These are phyloP conservation scores for Helicolenus hilgendorfi DNA, from an alignment of 2,797 vertebrate genomes.

Conservation along the genomic window DNA sequence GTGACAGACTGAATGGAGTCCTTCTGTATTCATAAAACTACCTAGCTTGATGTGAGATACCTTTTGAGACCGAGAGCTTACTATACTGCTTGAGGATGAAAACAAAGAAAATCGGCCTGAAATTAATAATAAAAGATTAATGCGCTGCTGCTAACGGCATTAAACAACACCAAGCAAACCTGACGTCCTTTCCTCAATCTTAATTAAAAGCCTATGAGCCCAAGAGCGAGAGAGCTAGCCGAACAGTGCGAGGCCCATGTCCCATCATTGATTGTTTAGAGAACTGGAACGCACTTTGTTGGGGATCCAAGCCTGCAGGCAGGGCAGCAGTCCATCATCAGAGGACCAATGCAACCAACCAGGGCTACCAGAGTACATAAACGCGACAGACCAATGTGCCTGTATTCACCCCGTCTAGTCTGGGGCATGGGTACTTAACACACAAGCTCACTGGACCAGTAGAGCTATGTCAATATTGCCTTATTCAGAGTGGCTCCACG, in stretches of 20 bases:
- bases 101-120: neutral
- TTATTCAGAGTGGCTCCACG: slow-evolving; percentile 61
- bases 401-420: slow-evolving; percentile 60
- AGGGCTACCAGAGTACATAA: slow-evolving; percentile 22
- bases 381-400: slow-evolving; percentile 47
- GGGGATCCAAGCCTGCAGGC: slow-evolving; percentile 45
- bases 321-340: slow-evolving; percentile 71
- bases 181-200: slow-evolving; percentile 17
- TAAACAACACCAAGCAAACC: slow-evolving; percentile 17
- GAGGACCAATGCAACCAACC: slow-evolving; percentile 65
- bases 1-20: slow-evolving; percentile 48
- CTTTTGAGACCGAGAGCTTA: slow-evolving; percentile 21
- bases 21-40: slow-evolving; percentile 60
- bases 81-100: neutral
- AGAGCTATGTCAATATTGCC: slow-evolving; percentile 81
- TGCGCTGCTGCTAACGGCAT: neutral
- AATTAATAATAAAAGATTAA: neutral
- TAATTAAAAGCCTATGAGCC: slow-evolving; percentile 14
- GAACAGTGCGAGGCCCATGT: slow-evolving; percentile 9
- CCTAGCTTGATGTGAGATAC: slow-evolving; percentile 22
- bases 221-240: neutral
- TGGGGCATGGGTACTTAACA: slow-evolving; percentile 57
- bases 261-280: slow-evolving; percentile 63
- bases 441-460: slow-evolving; percentile 72
- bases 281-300: slow-evolving; percentile 47